Evolutionary conservation across 2,113 vertebrate genomes (phyloP), one percentile per base, ranked within the genome.

Genomic region (Hippocampus guttulatus): DNA sequence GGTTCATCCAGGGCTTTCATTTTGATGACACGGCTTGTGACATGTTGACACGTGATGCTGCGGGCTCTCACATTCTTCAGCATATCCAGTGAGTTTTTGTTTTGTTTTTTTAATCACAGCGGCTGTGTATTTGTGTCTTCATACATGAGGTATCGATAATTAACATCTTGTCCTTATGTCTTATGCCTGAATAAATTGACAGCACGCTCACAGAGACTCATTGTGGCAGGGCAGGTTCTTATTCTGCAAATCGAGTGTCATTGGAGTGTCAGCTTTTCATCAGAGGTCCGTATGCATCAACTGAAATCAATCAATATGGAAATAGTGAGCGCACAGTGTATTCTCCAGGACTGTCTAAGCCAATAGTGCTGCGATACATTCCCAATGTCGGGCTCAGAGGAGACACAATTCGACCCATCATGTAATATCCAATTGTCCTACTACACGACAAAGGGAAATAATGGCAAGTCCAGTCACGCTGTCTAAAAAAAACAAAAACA

Each of bases 101-200:
- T 33, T n/a, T 30, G 30, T 30, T 33, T 38, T 38, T 38, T 45
- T 45, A 14, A 45, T 9, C 64, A 15, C 14, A 47, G 23, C 41
- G 41, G 14, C 63, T 41, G 27, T 33, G 30, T 70, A 38, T 33
- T 71, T 62, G 25, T 40, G 9, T 43, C 7, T 52, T 51, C 54
- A 54, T 67, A 54, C 30, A 67, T 33, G 30, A 54, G 14, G 47
- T 51, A 41, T 70, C 68, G 60, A 33, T 70, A 64, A 67, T 75
- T 70, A 67, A 52, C 38, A 67, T 66, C 52, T 58, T 52, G 27
- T 67, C 43, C 64, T 65, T 47, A 47, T 65, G 64, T 65, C 64
- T 49, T 65, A 65, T 14, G 64, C 64, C 66, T 67, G 49, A 67
- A 40, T 52, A 67, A 61, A 61, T 51, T 21, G 21, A 25, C 43